Evolutionary conservation across 2,888 invertebrate genomes (phyloP).

Genomic region (Conops quadrifasciatus): DNA sequence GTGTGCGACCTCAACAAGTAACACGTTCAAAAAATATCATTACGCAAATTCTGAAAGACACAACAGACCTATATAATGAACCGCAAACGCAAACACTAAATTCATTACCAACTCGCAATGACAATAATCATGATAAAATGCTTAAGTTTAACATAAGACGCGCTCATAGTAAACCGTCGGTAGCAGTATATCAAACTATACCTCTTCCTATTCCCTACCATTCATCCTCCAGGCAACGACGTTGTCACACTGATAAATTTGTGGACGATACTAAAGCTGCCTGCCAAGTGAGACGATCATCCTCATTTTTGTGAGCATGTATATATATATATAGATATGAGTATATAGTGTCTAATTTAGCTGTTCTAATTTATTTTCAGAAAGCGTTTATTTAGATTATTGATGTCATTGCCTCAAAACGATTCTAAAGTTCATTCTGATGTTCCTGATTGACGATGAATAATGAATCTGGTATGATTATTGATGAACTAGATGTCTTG

Average conservation of each 20-base stretch:
- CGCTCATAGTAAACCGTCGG: conserved; percentile 34
- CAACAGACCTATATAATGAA: conserved; percentile 8
- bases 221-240: conserved; percentile 28
- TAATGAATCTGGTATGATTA: no score
- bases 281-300: conserved; percentile 51
- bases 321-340: no score
- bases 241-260: conserved; percentile 53
- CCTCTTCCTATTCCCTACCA: neutral
- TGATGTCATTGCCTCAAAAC: conserved; percentile 54
- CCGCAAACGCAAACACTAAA: conserved; percentile 13
- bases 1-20: neutral
- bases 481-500: no score
- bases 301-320: conserved; percentile 56
- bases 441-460: neutral
- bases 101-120: conserved; percentile 27
- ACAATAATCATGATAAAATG: conserved; percentile 48
- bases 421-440: conserved; percentile 34
- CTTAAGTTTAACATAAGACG: conserved; percentile 55
- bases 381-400: conserved; percentile 54
- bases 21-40: conserved; percentile 24
- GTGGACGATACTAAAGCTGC: conserved; percentile 53
- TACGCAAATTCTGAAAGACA: neutral
- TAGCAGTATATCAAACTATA: neutral
- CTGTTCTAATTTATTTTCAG: neutral
- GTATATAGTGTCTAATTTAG: no score